Evolutionary conservation across 2,888 invertebrate species (phyloP).

Genomic region (Sesia apiformis): DNA sequence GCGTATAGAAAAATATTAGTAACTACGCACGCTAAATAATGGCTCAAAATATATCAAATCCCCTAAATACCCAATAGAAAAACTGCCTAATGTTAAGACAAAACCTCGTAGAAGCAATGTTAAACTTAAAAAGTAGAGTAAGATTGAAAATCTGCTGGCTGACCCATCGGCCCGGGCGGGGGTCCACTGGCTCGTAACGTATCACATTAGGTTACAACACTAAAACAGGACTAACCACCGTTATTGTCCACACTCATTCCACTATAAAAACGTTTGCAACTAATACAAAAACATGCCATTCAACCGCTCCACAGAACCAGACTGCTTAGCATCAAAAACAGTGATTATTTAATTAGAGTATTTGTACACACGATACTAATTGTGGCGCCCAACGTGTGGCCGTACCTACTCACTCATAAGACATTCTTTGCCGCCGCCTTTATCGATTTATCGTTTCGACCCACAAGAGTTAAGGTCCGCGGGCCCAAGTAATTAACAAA

Average conservation of each 20-base stretch:
- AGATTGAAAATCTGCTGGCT: constrained; percentile 46
- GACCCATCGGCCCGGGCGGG: constrained; percentile 19
- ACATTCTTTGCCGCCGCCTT: no score
- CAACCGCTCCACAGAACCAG: constrained; percentile 24
- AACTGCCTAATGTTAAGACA: constrained; percentile 42
- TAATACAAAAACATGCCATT: constrained; percentile 38
- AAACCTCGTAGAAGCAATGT: constrained; percentile 54
- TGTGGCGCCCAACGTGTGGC: constrained; percentile 17
- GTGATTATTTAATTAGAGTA: constrained; percentile 56
- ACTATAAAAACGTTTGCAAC: constrained; percentile 54
- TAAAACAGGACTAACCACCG: constrained; percentile 28
- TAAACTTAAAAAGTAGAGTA: constrained; percentile 58
- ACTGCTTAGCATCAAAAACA: constrained; percentile 48
- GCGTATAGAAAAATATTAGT: constrained; percentile 70
- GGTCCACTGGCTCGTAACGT: constrained; percentile 31
- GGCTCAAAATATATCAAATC: constrained; percentile 63
- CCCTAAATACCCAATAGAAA: constrained; percentile 65
- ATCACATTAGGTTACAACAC: constrained; percentile 44
- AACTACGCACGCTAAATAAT: constrained; percentile 63
- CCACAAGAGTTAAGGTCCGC: no score
- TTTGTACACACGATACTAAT: constrained; percentile 52
- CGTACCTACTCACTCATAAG: no score
- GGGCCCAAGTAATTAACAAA: no score
- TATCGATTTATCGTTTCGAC: no score
- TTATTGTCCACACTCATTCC: constrained; percentile 67